phyloP scores from a whole-genome alignment of 2,888 invertebrate species.

The Drosophila maculinotata region DNA sequence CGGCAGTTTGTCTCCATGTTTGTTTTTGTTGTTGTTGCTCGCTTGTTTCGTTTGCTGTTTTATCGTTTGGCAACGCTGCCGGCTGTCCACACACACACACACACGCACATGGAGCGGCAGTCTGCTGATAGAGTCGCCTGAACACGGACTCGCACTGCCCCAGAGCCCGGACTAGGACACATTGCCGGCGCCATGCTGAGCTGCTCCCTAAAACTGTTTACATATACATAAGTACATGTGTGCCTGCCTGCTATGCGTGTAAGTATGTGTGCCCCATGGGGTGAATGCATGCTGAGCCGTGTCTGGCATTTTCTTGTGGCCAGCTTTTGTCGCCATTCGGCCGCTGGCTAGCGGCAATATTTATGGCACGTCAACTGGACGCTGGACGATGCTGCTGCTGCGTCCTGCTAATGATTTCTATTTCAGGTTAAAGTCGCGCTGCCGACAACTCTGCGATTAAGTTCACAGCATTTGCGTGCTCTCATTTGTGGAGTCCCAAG shows the following conservation, averaged over 20 bases:
- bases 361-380: slow-evolving; percentile 67
- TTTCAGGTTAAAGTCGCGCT: slow-evolving; percentile 32
- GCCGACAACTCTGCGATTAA: slow-evolving; percentile 4
- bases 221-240: slow-evolving; percentile 31
- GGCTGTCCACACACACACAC: slow-evolving; percentile 33
- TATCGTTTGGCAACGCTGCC: slow-evolving; percentile 54
- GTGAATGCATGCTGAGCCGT: slow-evolving; percentile 45
- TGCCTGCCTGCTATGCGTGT: neutral
- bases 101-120: slow-evolving; percentile 25
- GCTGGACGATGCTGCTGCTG: slow-evolving; percentile 29
- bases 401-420: slow-evolving; percentile 62
- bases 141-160: slow-evolving; percentile 22
- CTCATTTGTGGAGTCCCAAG: slow-evolving; percentile 49
- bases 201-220: slow-evolving; percentile 51
- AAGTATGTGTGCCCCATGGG: slow-evolving; percentile 28
- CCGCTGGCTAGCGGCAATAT: slow-evolving; percentile 50
- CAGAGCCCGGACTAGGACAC: slow-evolving; percentile 16
- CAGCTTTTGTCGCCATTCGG: slow-evolving; percentile 57
- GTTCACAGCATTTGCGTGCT: slow-evolving; percentile 29
- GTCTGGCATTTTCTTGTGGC: slow-evolving; percentile 54
- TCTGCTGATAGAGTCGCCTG: slow-evolving; percentile 24
- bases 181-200: slow-evolving; percentile 57
- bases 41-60: slow-evolving; percentile 48
- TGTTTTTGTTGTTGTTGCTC: slow-evolving; percentile 31
- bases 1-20: slow-evolving; percentile 33